phyloP scores from a whole-genome alignment of 2,797 vertebrate genomes.

The Enteromius anoplus region DNA sequence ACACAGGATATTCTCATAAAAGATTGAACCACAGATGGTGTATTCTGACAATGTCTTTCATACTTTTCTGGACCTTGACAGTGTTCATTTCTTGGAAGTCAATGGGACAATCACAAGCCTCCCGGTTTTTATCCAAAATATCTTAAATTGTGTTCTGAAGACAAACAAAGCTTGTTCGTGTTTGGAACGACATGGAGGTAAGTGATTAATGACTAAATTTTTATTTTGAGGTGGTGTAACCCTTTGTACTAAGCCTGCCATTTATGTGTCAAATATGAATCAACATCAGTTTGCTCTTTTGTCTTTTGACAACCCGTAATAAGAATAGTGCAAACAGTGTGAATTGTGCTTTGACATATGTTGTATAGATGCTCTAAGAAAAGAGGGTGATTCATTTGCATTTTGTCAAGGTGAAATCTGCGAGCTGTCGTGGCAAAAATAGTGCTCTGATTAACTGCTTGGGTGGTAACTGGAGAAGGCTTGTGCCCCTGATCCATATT shows the following conservation, averaged over 20 bases:
- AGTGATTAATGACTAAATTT: too few species aligned
- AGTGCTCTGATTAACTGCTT: conserved; percentile 21
- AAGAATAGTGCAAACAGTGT: background rate
- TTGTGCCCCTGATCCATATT: background rate
- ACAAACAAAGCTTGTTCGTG: too few species aligned
- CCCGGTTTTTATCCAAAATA: too few species aligned
- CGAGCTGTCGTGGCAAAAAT: conserved; percentile 1
- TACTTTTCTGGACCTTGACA: too few species aligned
- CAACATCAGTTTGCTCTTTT: background rate
- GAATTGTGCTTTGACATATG: conserved; percentile 7
- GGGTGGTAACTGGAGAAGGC: conserved; percentile 14
- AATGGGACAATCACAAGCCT: too few species aligned
- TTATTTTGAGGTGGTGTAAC: too few species aligned
- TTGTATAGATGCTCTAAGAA: background rate
- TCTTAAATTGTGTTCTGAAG: too few species aligned
- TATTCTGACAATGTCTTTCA: too few species aligned
- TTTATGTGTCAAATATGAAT: background rate
- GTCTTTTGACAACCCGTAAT: conserved; percentile 16
- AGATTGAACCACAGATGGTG: too few species aligned
- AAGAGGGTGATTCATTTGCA: conserved; percentile 10
- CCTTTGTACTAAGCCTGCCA: background rate
- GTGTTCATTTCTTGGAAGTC: too few species aligned
- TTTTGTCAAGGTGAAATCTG: conserved; percentile 37
- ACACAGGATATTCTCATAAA: too few species aligned
- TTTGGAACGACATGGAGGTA: too few species aligned